Evolutionary conservation across 2,113 vertebrate species (phyloP).

Genomic region (Prunella himalayana): DNA sequence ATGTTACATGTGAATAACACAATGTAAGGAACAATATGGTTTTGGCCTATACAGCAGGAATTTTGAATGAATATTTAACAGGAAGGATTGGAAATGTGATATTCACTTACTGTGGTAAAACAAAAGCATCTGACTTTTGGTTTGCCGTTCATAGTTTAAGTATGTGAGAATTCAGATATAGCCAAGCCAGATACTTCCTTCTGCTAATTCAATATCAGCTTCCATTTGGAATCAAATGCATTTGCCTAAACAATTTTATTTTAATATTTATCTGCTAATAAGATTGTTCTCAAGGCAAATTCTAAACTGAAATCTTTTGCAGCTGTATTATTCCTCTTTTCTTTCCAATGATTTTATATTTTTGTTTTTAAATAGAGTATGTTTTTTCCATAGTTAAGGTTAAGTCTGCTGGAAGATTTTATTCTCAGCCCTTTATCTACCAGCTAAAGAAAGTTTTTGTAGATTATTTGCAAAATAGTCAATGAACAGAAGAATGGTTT

Average conservation of each 20-base stretch:
- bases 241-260: not conserved
- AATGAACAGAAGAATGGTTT: not conserved
- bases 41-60: not conserved
- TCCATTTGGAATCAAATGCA: not conserved
- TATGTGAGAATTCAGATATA: not conserved
- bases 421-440: not conserved
- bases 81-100: not conserved
- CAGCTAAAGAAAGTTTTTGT: not conserved
- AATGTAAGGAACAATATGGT: not conserved
- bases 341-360: not conserved
- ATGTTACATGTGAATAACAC: not conserved
- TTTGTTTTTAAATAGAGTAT: not conserved
- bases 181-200: not conserved
- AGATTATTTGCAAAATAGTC: not conserved
- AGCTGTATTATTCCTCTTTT: not conserved
- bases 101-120: not conserved
- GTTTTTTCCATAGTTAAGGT: not conserved
- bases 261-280: not conserved
- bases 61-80: not conserved
- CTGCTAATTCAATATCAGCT: not conserved
- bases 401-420: not conserved
- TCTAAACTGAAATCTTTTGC: not conserved
- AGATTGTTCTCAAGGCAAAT: not conserved
- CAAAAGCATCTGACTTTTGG: not conserved
- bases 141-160: not conserved